Evolutionary conservation across 1,140 invertebrate species (phyloP).

Genomic region (Eufriesea mexicana): DNA sequence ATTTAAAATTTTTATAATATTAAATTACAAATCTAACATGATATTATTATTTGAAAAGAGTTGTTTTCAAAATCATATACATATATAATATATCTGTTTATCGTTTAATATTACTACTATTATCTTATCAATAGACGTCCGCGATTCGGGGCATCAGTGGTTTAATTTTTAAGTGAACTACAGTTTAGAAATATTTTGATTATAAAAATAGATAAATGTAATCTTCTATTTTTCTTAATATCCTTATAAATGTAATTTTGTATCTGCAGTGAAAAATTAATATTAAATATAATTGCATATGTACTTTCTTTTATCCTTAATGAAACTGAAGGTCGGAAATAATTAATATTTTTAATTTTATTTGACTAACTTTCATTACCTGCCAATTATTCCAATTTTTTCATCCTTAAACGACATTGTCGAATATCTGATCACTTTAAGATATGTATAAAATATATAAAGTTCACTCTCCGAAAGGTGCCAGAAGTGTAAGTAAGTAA

Average conservation of each 20-base stretch:
- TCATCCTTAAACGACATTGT: constrained; percentile 78
- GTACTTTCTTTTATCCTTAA: neutral
- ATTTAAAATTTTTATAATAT: neutral
- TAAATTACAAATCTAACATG: neutral
- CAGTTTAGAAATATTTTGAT: neutral
- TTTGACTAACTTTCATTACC: constrained; percentile 74
- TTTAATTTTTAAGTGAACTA: neutral
- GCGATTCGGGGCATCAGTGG: neutral
- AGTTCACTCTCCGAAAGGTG: neutral
- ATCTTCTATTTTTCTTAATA: neutral
- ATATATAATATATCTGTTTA: neutral
- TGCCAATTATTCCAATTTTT: constrained; percentile 87
- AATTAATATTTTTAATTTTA: constrained; percentile 3
- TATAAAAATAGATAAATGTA: neutral
- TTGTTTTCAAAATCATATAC: neutral
- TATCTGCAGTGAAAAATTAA: neutral
- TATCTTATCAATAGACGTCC: constrained; percentile 26
- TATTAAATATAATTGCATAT: neutral
- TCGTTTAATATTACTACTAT: neutral
- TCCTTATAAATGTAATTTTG: neutral
- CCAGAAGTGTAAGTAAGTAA: constrained; percentile 3
- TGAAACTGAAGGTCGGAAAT: neutral
- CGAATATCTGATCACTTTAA: neutral
- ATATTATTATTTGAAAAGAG: no score
- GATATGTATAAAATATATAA: neutral